A percentile compares a stretch with the other conserved stretches of the same genome.
phyloP scores from a whole-genome alignment of 1,140 invertebrate genomes.

The Augochlora pura region DNA sequence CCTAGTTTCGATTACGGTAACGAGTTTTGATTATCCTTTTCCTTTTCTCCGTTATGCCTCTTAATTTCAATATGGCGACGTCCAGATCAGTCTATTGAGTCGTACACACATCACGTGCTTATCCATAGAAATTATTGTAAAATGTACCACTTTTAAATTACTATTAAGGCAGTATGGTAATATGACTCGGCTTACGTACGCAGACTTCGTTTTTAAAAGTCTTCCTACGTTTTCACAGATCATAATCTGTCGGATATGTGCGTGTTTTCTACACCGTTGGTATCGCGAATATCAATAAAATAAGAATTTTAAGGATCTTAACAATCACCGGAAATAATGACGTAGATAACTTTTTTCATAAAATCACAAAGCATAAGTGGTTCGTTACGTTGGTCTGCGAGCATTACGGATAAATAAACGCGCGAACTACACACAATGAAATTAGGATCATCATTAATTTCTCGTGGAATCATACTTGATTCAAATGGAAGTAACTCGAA shows the following conservation, averaged over 20 bases:
- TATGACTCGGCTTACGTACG: constrained; percentile 67
- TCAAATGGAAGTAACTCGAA: constrained; percentile 24
- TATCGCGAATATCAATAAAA: constrained; percentile 34
- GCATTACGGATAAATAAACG: neutral
- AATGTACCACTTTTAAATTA: constrained; percentile 68
- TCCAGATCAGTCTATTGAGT: constrained; percentile 42
- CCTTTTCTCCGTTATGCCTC: constrained; percentile 3
- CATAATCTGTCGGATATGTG: constrained; percentile 56
- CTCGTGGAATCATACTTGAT: neutral
- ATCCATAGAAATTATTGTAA: constrained; percentile 53
- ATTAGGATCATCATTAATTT: neutral
- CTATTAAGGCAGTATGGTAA: constrained; percentile 77
- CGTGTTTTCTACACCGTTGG: constrained; percentile 41
- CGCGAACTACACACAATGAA: neutral
- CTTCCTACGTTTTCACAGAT: constrained; percentile 18
- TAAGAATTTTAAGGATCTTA: neutral
- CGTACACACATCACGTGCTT: constrained; percentile 33
- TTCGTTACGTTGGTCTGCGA: neutral
- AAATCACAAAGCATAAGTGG: neutral
- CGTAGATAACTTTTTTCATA: neutral
- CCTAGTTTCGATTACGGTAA: constrained; percentile 62
- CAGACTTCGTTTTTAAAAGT: constrained; percentile 43
- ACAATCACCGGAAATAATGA: neutral
- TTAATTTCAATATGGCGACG: constrained; percentile 38
- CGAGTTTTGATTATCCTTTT: constrained; percentile 61